A percentile compares a stretch with the other conserved stretches of the same genome.
Evolutionary conservation across 1,140 invertebrate genomes (phyloP).

Genomic region (Drosophila sp.): DNA sequence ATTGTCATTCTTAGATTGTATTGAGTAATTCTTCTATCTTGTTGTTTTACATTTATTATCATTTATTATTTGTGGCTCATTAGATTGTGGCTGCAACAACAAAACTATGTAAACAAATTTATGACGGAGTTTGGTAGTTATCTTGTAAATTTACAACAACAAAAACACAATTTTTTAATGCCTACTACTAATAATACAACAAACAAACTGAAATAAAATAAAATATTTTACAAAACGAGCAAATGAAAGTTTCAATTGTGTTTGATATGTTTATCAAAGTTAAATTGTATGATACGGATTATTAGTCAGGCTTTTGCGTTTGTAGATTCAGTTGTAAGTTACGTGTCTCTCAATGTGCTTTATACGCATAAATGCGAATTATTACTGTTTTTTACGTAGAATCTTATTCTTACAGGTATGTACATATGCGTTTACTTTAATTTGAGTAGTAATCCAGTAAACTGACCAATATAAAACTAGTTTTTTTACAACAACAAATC

Average conservation of each 20-base stretch:
- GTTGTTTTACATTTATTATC: slow-evolving; percentile 20
- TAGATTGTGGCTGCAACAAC: slow-evolving; percentile 24
- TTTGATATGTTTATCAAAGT: slow-evolving; percentile 4
- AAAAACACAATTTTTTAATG: slow-evolving; percentile 68
- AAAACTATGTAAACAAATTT: slow-evolving; percentile 54
- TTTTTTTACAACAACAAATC: no score
- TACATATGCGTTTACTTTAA: no score
- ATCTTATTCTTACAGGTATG: no score
- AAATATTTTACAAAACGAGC: slow-evolving; percentile 42
- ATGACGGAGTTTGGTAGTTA: slow-evolving; percentile 77
- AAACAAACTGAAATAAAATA: slow-evolving; percentile 38
- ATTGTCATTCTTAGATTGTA: slow-evolving; percentile 19
- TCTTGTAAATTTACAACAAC: slow-evolving; percentile 75
- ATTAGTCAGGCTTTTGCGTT: no score
- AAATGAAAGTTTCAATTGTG: neutral
- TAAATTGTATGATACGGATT: neutral
- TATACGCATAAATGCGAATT: no score
- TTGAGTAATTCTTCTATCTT: slow-evolving; percentile 16
- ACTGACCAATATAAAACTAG: no score
- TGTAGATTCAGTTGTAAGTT: no score
- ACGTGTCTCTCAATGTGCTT: no score
- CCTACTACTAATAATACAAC: slow-evolving; percentile 39
- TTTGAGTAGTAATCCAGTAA: no score
- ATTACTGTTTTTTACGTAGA: no score
- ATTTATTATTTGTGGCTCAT: slow-evolving; percentile 30